A percentile compares a stretch with the other conserved stretches of the same genome.
Conservation (phyloP, 2,113 vertebrate species). For the Eptesicus fuscus region DNA sequence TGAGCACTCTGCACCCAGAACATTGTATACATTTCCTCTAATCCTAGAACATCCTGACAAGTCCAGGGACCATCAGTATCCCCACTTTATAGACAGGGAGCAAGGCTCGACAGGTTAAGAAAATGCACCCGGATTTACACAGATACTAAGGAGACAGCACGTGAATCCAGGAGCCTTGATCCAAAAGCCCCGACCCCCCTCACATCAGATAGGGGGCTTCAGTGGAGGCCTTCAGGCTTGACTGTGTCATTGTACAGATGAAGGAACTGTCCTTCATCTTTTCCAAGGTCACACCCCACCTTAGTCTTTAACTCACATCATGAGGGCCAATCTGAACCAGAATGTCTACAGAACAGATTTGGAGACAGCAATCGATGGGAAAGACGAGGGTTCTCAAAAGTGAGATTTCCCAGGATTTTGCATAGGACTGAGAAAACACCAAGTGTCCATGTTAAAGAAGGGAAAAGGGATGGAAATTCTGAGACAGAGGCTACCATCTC, state of each 20-base stretch:
- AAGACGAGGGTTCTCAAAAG: not conserved
- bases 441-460: not conserved
- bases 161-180: not conserved
- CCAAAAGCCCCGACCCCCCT: not conserved
- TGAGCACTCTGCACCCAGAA: not conserved
- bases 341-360: not conserved
- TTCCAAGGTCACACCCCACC: not conserved
- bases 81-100: not conserved
- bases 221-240: not conserved
- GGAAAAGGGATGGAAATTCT: not conserved
- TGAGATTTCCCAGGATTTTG: not conserved
- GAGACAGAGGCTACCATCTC: not conserved
- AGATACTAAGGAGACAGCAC: not conserved
- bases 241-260: not conserved
- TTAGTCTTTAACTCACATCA: not conserved
- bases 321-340: not conserved
- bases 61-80: not conserved
- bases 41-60: not conserved
- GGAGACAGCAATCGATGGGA: not conserved
- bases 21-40: not conserved
- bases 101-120: not conserved
- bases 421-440: not conserved
- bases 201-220: fast-evolving
- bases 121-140: not conserved
- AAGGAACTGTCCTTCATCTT: not conserved